Conservation (phyloP, 2,797 vertebrate genomes). For the Podarcis lilfordi region DNA sequence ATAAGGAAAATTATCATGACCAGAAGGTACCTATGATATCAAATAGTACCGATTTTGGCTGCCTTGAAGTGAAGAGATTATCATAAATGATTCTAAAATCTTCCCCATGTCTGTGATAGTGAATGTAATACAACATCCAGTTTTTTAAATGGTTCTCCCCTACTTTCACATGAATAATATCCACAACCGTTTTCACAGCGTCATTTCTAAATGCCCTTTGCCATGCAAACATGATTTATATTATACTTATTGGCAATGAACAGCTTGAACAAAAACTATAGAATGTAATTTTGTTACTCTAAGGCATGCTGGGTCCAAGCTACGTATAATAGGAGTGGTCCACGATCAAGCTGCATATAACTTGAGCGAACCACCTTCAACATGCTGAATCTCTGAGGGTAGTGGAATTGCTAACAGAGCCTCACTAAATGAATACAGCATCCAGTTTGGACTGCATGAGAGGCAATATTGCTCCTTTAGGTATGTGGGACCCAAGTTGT, state of each 20-base stretch:
- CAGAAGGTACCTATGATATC: neutral
- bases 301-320: neutral
- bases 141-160: neutral
- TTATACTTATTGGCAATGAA: neutral
- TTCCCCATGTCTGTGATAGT: neutral
- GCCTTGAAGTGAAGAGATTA: neutral
- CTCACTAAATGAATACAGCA: too few relatives aligned
- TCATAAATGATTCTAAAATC: neutral
- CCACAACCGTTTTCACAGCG: neutral
- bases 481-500: too few relatives aligned
- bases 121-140: neutral
- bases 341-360: too few relatives aligned
- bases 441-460: too few relatives aligned
- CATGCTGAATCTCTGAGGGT: too few relatives aligned
- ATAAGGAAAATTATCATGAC: neutral
- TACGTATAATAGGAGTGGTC: too few relatives aligned
- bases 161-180: neutral
- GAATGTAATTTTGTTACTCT: neutral
- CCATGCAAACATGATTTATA: neutral
- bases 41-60: neutral
- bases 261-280: neutral
- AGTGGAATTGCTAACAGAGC: too few relatives aligned
- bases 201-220: neutral
- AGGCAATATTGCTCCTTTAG: too few relatives aligned
- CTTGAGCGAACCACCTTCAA: too few relatives aligned